Percentiles rank a stretch among this genome's conserved stretches.
These are phyloP conservation scores for Tetragnatha montana DNA, from an alignment of 2,888 invertebrate genomes.

Conservation along the genomic window DNA sequence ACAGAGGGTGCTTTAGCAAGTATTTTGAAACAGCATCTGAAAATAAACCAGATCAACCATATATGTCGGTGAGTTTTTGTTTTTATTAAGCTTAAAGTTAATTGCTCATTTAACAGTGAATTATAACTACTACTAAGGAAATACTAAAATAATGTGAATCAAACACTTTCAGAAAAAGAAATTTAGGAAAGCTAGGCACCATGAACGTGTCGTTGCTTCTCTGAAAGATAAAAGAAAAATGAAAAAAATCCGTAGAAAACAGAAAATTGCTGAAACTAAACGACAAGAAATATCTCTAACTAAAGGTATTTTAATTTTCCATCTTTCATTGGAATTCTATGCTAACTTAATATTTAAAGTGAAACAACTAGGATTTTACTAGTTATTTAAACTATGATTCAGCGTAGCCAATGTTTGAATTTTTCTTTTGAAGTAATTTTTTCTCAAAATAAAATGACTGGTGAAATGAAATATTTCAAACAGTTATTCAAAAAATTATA, in stretches of 20 bases:
- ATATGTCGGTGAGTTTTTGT: constrained; percentile 52
- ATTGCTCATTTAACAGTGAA: not conserved
- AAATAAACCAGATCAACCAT: constrained; percentile 8
- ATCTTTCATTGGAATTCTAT: no score
- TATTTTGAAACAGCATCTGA: constrained; percentile 35
- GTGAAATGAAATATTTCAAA: not conserved
- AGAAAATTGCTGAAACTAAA: constrained; percentile 49
- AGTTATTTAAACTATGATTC: no score
- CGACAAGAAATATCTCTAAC: not conserved
- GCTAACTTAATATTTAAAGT: no score
- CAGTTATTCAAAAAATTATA: not conserved
- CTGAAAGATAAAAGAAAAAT: constrained; percentile 63
- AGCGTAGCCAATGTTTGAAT: no score
- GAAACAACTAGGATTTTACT: no score
- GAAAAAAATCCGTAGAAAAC: constrained; percentile 57
- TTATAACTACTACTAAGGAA: not conserved
- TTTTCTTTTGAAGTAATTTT: no score
- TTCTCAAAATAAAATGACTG: no score
- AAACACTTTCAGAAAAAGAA: constrained; percentile 57
- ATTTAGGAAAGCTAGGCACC: constrained; percentile 41
- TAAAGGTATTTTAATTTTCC: not conserved
- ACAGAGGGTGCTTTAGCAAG: constrained; percentile 58
- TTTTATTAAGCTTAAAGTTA: not conserved
- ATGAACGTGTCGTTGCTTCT: constrained; percentile 56
- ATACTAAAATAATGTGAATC: not conserved